A percentile compares a stretch with the other conserved stretches of the same genome.
These are phyloP conservation scores for Kryphioiulus occultus DNA, from an alignment of 2,888 invertebrate species.

Conservation along the genomic window DNA sequence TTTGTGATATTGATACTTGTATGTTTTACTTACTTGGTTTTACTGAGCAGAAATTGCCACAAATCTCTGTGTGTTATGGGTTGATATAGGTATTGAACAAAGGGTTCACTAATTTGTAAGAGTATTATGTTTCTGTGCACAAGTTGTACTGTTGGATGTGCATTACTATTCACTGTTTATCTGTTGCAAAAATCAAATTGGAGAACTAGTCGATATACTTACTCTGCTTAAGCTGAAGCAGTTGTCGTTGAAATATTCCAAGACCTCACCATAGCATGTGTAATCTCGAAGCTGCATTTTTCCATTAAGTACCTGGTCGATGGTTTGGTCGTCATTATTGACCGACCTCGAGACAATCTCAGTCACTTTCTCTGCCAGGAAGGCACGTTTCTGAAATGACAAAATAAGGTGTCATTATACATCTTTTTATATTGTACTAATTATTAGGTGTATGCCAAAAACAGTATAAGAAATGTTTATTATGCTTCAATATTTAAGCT, in stretches of 20 bases:
- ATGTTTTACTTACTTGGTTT: too few species aligned
- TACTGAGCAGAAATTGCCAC: neutral
- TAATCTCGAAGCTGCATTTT: neutral
- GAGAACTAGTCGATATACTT: constrained; percentile 8
- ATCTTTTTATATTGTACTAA: neutral
- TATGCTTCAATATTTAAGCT: neutral
- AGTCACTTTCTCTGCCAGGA: constrained; percentile 18
- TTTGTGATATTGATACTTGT: neutral
- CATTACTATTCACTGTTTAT: neutral
- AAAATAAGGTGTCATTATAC: constrained; percentile 6
- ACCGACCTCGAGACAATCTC: constrained; percentile 14
- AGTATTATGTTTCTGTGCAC: neutral
- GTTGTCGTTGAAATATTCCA: constrained; percentile 35
- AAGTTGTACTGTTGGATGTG: neutral
- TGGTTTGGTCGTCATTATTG: constrained; percentile 45
- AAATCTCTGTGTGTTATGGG: neutral
- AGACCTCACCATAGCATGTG: constrained; percentile 32
- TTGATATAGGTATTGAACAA: neutral
- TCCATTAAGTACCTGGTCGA: constrained; percentile 4
- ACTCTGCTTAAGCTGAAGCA: constrained; percentile 46
- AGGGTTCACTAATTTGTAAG: neutral
- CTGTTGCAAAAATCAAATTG: neutral
- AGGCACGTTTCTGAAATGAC: constrained; percentile 41
- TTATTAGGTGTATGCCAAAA: neutral
- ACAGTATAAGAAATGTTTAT: neutral